Evolutionary conservation across 2,797 vertebrate genomes (phyloP).

Genomic region (Rhinella marina): DNA sequence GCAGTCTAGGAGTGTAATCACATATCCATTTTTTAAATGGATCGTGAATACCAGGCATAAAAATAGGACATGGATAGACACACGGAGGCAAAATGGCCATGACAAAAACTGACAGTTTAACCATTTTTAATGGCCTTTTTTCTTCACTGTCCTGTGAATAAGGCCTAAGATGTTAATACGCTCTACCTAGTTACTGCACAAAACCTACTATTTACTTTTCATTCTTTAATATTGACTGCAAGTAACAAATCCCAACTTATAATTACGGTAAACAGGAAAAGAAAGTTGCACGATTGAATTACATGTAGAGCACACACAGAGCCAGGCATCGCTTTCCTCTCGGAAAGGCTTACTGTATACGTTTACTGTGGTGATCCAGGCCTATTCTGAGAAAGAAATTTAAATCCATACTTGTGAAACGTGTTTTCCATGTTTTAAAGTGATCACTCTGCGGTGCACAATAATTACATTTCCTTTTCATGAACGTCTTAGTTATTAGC

Average conservation of each 20-base stretch:
- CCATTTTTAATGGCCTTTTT: too few relatives aligned
- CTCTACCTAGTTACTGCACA: too few relatives aligned
- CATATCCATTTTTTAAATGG: too few relatives aligned
- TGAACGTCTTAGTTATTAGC: slow-evolving; percentile 32
- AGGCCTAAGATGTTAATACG: too few relatives aligned
- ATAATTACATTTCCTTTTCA: slow-evolving; percentile 39
- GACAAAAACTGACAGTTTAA: too few relatives aligned
- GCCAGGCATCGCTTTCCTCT: neutral
- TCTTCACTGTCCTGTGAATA: too few relatives aligned
- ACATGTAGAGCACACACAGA: neutral
- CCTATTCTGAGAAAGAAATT: neutral
- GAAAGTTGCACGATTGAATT: neutral
- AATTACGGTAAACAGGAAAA: neutral
- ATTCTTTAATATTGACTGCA: neutral
- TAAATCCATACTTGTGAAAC: neutral
- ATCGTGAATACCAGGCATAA: too few relatives aligned
- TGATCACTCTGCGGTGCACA: neutral
- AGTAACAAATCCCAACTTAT: neutral
- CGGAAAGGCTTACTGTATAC: too few relatives aligned
- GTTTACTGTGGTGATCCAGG: neutral
- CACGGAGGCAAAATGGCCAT: too few relatives aligned
- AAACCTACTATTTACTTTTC: neutral
- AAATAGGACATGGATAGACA: too few relatives aligned
- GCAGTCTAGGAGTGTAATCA: too few relatives aligned
- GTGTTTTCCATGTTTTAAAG: slow-evolving; percentile 13